Percentiles rank a stretch among this genome's conserved stretches.
phyloP scores from a whole-genome alignment of 2,888 invertebrate species.

The Andrena praecox region DNA sequence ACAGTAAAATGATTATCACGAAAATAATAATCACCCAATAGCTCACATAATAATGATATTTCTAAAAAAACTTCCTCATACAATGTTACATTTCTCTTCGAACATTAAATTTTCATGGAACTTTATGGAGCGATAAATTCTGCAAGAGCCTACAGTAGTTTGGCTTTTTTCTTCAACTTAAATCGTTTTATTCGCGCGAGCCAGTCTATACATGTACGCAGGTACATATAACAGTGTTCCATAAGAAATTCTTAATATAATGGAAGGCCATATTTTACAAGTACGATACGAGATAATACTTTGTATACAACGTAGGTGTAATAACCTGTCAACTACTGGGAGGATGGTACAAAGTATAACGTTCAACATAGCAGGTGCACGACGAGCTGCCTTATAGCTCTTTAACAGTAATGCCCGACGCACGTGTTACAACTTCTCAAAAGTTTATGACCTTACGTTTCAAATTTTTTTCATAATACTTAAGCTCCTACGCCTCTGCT shows the following conservation, averaged over 20 bases:
- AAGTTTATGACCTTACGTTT: conserved; percentile 40
- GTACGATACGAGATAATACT: conserved; percentile 62
- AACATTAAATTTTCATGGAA: no score
- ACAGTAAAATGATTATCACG: no score
- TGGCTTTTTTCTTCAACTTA: conserved; percentile 9
- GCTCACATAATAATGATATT: no score
- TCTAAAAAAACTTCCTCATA: no score
- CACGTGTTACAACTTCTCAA: conserved; percentile 50
- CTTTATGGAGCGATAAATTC: no score
- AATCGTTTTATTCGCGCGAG: conserved; percentile 40
- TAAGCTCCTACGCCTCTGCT: neutral
- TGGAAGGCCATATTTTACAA: conserved; percentile 61
- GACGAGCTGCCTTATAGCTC: conserved; percentile 62
- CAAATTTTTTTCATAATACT: conserved; percentile 8
- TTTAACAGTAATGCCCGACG: conserved; percentile 58
- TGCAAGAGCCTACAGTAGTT: neutral
- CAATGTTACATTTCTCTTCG: no score
- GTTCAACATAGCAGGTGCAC: conserved; percentile 62
- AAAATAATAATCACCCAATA: no score
- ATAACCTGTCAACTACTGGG: conserved; percentile 67
- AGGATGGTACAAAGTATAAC: conserved; percentile 63
- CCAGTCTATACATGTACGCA: neutral
- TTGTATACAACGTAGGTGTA: conserved; percentile 63
- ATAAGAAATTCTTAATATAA: conserved; percentile 65
- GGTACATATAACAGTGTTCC: conserved; percentile 27